Evolutionary conservation across 2,113 vertebrate species (phyloP), one percentile per base, ranked within the genome.

Genomic region (Thomomys bottae): DNA sequence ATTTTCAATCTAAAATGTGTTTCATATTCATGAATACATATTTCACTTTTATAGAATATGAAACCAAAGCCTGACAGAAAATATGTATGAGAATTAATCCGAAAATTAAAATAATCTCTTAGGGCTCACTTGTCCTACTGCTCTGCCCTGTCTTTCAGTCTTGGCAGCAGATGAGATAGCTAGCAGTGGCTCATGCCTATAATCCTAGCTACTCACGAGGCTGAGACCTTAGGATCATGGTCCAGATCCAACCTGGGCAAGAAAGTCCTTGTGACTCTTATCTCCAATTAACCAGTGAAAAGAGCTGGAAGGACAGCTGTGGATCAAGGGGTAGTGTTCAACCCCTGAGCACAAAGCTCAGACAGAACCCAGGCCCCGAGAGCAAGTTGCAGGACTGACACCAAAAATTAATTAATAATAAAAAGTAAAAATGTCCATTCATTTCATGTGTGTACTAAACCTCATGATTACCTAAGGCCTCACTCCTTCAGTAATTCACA

Each of bases 1-100:
- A 84, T 59, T 45, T 57, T 70, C 92, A 40, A 72, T 36, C 68
- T 64, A 79, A 87, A 90, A 73, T 71, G 24, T 38, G 87, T 92
- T 92, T 95, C 2, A 66, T 87, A n/a, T 68, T 49, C 64, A 57
- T 85, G 34, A 84, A 40, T 81, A 70, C 77, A 75, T 94, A 66
- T 26, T 68, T 3, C 21, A 83, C 30, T 88, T 8, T 57, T 91
- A 32, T 32, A 84, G 93, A 71, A 90, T 89, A 82, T 82, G 38
- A 68, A 95, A 86, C 49, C 70, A 92, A 95, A 96, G 90, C 79
- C 32, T 26, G 32, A 63, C 81, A n/a, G 67, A 34, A 92, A 94
- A 81, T 68, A 26, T 32, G 54, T 92, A 34, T 94, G 49, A 78
- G 30, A 96, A 90, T 84, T 71, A 87, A 71, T 45, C 67, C 76